Evolutionary conservation across 2,797 vertebrate genomes (phyloP), one percentile per base, ranked within the genome.

Genomic region (Pelobates cultripes): DNA sequence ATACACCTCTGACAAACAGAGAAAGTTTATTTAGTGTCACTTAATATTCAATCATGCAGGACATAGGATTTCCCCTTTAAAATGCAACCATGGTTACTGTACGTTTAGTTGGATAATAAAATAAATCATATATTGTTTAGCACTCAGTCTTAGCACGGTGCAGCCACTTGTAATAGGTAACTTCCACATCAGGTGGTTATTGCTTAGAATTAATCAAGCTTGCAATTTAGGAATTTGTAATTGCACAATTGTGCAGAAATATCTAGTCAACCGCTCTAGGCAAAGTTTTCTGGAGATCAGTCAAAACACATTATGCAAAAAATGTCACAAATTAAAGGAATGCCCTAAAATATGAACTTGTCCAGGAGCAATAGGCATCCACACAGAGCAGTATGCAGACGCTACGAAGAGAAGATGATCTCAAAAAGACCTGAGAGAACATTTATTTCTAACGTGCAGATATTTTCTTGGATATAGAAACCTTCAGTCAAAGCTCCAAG

Each of bases 271-370:
- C 17, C 53, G 70, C 15, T 41, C 45, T 7, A 28, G 10, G 44
- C 43, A n/a, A 60, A 4, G 6, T 42, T 1, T n/a, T 42, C 28
- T 77, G 64, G 28, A 77, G 55, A 10, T 51, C 14, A 41, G n/a
- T 77, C 28, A 57, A 64, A 68, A 77, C 15, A 8, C 45, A 73
- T 79, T 67, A 44, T 55, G 55, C n/a, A 15, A 73, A 67, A 71
- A 66, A 79, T 73, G 61, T 73, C 6, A 68, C 43, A 75, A 45
- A 74, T 60, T 81, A 75, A 75, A 60, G 17, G n/a, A 81, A 75
- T 75, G 66, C 55, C 43, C 17, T 28, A 10, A 61, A 7, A n/a
- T 81, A 75, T 47, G 64, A 69, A 51, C n/a, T 45, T 74, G 47
- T 68, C 71, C 47, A 13, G 17, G 51, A 44, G 63, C 64, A 74